Conservation (phyloP, 2,888 invertebrate genomes). For the Aphodius sticticus region DNA sequence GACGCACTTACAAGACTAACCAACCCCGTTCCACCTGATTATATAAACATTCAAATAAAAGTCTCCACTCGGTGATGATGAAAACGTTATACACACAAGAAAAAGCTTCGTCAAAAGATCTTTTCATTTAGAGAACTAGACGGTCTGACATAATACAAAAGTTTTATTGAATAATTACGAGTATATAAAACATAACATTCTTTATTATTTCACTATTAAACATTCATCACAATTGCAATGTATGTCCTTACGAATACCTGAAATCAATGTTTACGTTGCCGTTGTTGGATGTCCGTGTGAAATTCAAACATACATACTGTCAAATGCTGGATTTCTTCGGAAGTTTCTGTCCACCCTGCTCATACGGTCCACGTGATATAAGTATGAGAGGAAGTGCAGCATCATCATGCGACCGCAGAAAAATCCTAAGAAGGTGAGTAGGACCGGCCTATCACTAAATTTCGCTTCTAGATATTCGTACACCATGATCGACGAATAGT, state of each 20-base stretch:
- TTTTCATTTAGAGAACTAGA: too few species aligned
- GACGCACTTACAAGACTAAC: too few species aligned
- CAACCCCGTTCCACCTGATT: too few species aligned
- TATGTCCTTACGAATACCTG: slow-evolving; percentile 18
- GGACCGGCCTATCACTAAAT: slow-evolving; percentile 40
- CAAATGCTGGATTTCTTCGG: slow-evolving; percentile 40
- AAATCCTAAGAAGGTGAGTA: slow-evolving; percentile 50
- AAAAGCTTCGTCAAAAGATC: too few species aligned
- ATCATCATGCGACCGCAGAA: slow-evolving; percentile 53
- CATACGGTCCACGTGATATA: slow-evolving; percentile 54
- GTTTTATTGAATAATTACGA: not conserved
- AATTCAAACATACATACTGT: slow-evolving; percentile 40
- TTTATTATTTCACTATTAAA: slow-evolving; percentile 5
- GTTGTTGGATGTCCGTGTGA: not conserved
- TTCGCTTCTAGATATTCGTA: slow-evolving; percentile 49
- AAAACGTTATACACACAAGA: too few species aligned
- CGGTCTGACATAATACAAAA: not conserved
- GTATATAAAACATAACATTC: not conserved
- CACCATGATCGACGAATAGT: slow-evolving; percentile 51
- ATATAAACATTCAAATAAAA: too few species aligned
- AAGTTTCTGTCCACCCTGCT: slow-evolving; percentile 41
- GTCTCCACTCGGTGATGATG: too few species aligned
- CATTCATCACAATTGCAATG: slow-evolving; percentile 15
- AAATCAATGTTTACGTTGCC: not conserved
- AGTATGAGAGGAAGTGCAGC: slow-evolving; percentile 53